These are phyloP conservation scores for Aphodius sticticus DNA, from an alignment of 2,888 invertebrate genomes.

Conservation along the genomic window DNA sequence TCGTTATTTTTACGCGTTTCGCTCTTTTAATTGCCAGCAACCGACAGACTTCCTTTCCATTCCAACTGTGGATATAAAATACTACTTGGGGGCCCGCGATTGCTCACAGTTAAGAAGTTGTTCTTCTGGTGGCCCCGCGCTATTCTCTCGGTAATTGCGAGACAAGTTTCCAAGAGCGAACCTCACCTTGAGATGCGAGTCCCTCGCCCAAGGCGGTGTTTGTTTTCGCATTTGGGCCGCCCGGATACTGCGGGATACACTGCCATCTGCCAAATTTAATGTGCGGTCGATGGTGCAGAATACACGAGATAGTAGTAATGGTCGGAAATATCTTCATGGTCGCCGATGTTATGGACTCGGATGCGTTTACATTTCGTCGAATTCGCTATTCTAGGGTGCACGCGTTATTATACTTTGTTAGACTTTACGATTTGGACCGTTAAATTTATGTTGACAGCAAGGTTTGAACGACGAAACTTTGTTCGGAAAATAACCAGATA, in stretches of 20 bases:
- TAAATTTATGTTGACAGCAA: background rate
- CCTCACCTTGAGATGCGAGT: background rate
- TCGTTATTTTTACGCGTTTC: background rate
- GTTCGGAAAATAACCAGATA: background rate
- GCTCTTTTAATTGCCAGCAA: background rate
- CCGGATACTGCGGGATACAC: background rate
- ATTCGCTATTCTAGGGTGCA: background rate
- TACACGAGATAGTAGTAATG: background rate
- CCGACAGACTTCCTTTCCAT: background rate
- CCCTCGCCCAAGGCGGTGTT: background rate
- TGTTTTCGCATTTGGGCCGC: background rate
- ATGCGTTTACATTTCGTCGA: background rate
- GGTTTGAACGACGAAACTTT: background rate
- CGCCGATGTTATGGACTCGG: background rate
- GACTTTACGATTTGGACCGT: background rate
- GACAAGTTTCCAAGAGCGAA: background rate
- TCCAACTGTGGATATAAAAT: background rate
- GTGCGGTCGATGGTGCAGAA: background rate
- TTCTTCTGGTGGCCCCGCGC: background rate
- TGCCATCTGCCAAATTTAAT: constrained; percentile 4
- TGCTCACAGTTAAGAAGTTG: background rate
- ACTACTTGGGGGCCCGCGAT: background rate
- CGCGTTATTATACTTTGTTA: background rate
- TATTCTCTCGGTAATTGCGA: background rate
- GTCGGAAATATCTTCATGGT: constrained; percentile 4